Evolutionary conservation across 1,140 invertebrate genomes (phyloP).

Genomic region (Gryllus bimaculatus): DNA sequence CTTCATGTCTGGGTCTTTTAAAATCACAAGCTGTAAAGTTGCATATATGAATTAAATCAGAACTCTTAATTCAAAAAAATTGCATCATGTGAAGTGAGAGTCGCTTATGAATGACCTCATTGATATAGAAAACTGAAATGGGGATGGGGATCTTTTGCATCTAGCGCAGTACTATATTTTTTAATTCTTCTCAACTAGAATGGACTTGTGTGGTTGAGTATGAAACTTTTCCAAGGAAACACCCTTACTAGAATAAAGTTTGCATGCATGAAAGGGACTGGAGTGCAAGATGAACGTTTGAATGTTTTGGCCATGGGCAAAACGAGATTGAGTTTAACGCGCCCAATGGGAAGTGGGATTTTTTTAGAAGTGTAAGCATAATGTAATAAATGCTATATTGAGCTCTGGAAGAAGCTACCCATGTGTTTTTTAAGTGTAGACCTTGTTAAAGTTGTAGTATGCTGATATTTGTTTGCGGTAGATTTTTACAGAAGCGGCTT

Average conservation of each 20-base stretch:
- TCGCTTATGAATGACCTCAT: conserved; percentile 4
- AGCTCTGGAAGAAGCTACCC: neutral
- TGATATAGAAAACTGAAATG: neutral
- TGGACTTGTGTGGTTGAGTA: neutral
- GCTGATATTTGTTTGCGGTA: neutral
- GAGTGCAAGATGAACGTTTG: neutral
- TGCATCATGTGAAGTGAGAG: neutral
- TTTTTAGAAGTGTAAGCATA: conserved; percentile 1
- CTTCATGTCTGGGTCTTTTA: neutral
- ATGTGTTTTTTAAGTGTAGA: neutral
- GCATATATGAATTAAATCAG: neutral
- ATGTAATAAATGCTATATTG: neutral
- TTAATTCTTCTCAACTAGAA: neutral
- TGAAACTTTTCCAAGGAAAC: neutral
- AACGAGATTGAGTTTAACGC: neutral
- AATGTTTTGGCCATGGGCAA: neutral
- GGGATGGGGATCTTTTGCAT: neutral
- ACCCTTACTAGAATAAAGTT: neutral
- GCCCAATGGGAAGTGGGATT: neutral
- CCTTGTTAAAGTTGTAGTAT: neutral
- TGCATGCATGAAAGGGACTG: neutral
- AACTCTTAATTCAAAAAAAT: neutral
- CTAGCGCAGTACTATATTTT: neutral
- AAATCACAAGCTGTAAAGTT: neutral
- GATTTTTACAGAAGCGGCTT: neutral